Evolutionary conservation across 2,888 invertebrate species (phyloP).

Genomic region (Omphaloscelis lunosa): DNA sequence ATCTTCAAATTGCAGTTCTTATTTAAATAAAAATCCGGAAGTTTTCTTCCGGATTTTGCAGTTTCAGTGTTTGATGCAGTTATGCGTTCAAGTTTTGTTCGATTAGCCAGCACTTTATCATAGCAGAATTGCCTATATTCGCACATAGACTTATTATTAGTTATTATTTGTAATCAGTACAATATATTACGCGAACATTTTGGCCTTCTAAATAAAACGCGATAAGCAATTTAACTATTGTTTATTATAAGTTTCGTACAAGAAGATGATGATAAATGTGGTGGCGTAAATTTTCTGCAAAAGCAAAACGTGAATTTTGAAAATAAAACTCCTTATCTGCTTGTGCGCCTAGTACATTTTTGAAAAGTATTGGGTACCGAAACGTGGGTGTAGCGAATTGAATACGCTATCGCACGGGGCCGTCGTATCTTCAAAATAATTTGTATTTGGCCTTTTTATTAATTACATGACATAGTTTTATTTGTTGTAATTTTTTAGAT

Average conservation of each 20-base stretch:
- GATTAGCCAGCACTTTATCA: neutral
- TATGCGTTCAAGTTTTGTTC: neutral
- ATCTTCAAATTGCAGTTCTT: neutral
- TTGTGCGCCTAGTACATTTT: conserved; percentile 54
- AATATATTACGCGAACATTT: neutral
- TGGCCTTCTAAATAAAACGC: conserved; percentile 3
- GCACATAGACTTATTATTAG: neutral
- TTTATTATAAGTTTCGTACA: neutral
- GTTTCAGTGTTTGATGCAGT: no score
- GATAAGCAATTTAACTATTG: neutral
- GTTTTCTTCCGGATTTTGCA: no score
- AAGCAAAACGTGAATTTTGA: conserved; percentile 18
- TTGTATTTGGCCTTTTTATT: neutral
- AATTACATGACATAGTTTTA: neutral
- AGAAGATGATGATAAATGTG: neutral
- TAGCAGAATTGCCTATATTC: neutral
- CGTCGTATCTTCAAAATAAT: neutral
- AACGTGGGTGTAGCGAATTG: neutral
- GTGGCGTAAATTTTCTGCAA: neutral
- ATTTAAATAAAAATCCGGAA: neutral
- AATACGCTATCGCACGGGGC: neutral
- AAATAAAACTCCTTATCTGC: conserved; percentile 18
- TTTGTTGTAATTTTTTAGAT: neutral
- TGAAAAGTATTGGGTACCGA: conserved; percentile 18
- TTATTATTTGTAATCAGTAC: conserved; percentile 7